phyloP scores from a whole-genome alignment of 2,888 invertebrate genomes.

The Tachina grossa region DNA sequence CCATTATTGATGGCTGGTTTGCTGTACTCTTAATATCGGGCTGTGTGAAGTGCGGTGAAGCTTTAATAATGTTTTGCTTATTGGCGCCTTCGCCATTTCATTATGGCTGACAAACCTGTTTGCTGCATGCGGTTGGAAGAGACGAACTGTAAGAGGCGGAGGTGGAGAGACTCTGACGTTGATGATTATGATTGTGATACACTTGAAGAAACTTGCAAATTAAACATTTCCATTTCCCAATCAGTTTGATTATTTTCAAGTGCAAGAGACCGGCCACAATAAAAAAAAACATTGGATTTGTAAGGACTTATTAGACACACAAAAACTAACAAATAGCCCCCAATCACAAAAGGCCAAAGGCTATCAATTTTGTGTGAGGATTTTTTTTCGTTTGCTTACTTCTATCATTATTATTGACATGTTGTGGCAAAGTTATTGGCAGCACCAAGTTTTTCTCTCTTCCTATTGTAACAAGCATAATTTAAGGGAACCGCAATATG shows the following conservation, averaged over 20 bases:
- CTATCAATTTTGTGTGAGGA: slow-evolving; percentile 50
- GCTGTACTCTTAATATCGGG: slow-evolving; percentile 8
- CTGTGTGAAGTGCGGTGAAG: slow-evolving; percentile 36
- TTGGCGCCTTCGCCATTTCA: slow-evolving; percentile 46
- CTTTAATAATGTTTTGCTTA: slow-evolving; percentile 60
- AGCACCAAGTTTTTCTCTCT: neutral
- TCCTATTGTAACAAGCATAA: slow-evolving; percentile 8
- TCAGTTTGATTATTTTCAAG: slow-evolving; percentile 59
- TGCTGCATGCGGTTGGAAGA: neutral
- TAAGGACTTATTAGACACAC: neutral
- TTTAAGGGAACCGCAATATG: slow-evolving; percentile 18
- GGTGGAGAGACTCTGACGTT: neutral
- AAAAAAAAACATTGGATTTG: neutral
- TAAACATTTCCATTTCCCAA: slow-evolving; percentile 49
- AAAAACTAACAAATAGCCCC: neutral
- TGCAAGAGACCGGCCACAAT: neutral
- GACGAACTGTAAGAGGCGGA: neutral
- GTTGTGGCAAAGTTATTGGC: slow-evolving; percentile 46
- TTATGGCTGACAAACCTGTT: slow-evolving; percentile 2
- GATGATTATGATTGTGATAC: slow-evolving; percentile 57
- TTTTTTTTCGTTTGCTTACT: slow-evolving; percentile 8
- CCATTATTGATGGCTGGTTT: slow-evolving; percentile 58
- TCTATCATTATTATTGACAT: slow-evolving; percentile 52
- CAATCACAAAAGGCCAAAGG: slow-evolving; percentile 30
- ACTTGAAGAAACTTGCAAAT: slow-evolving; percentile 64